These are phyloP conservation scores for Pentamera pediparva DNA, from an alignment of 53 echinoderm and acorn worm species.

Conservation along the genomic window DNA sequence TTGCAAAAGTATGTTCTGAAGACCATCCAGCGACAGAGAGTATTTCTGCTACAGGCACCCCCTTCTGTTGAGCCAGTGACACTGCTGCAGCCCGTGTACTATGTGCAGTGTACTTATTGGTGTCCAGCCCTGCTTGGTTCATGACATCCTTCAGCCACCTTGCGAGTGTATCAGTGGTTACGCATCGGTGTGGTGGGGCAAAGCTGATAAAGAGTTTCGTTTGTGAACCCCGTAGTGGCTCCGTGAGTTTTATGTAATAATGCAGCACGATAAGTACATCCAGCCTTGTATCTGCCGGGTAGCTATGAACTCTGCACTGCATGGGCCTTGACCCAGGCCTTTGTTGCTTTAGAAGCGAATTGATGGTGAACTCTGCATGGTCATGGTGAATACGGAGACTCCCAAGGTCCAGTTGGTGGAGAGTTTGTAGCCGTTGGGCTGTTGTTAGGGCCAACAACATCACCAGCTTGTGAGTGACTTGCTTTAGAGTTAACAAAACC, in stretches of 20 bases:
- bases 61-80: background rate
- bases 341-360: background rate
- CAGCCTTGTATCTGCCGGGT: background rate
- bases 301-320: background rate
- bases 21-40: constrained; percentile 17
- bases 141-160: constrained; percentile 15
- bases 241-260: background rate
- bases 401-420: background rate
- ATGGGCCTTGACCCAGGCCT: background rate
- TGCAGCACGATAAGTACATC: background rate
- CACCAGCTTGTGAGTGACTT: background rate
- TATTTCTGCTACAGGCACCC: constrained; percentile 23
- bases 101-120: constrained; percentile 1
- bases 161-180: background rate
- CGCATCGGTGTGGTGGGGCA: background rate
- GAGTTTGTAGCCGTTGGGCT: background rate
- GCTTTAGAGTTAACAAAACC: background rate
- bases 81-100: constrained; percentile 18
- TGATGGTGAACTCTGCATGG: background rate
- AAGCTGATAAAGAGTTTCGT: background rate
- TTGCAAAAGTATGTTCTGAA: constrained; percentile 14
- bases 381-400: background rate
- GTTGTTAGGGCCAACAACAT: background rate
- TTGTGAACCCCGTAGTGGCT: background rate
- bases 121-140: background rate